These are phyloP conservation scores for Cepaea nemoralis DNA, from an alignment of 1,140 invertebrate genomes.

Conservation along the genomic window DNA sequence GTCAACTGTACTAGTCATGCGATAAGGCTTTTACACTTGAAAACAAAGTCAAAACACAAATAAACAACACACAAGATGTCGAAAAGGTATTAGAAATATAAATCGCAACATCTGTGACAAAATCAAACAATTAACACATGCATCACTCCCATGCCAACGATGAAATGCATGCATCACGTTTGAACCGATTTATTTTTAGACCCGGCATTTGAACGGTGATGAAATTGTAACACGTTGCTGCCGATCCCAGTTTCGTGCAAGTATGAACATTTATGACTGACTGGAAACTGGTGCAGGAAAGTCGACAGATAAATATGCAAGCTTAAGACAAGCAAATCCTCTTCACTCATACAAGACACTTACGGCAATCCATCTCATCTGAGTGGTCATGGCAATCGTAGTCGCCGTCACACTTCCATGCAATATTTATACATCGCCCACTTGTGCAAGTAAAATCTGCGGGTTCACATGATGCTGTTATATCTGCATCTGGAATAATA, in stretches of 20 bases:
- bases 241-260: no score
- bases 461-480: conserved; percentile 35
- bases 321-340: neutral
- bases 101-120: no score
- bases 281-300: neutral
- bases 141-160: no score
- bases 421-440: conserved; percentile 90
- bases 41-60: no score
- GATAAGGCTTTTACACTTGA: no score
- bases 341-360: conserved; percentile 12
- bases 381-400: conserved; percentile 91
- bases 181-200: conserved; percentile 6
- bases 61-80: no score
- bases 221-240: no score
- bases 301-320: neutral
- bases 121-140: no score
- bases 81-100: no score
- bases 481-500: neutral
- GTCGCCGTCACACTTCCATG: conserved; percentile 97
- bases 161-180: neutral
- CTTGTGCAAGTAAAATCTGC: conserved; percentile 90
- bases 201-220: neutral
- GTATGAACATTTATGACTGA: neutral
- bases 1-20: no score
- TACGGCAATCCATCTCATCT: conserved; percentile 58